Evolutionary conservation across 2,113 vertebrate genomes (phyloP).

Genomic region (Alaudala cheleensis): DNA sequence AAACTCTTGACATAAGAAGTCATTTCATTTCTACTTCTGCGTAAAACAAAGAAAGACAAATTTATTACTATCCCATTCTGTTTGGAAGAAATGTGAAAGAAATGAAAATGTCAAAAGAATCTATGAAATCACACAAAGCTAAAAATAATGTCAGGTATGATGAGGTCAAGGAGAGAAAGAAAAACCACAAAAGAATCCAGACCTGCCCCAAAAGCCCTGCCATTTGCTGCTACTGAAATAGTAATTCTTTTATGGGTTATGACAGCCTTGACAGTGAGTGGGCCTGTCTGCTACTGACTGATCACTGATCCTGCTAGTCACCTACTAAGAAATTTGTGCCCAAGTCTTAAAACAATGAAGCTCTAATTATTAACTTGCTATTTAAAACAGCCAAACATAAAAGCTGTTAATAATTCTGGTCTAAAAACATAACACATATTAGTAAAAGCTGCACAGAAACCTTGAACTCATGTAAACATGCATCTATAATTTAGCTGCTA

Average conservation of each 20-base stretch:
- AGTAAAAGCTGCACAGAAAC: background rate
- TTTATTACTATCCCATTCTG: background rate
- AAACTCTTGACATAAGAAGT: background rate
- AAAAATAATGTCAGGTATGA: background rate
- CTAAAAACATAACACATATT: background rate
- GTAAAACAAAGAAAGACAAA: background rate
- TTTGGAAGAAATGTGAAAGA: background rate
- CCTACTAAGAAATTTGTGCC: background rate
- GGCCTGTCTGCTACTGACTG: background rate
- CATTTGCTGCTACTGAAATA: background rate
- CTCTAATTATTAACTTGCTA: background rate
- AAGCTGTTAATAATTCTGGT: background rate
- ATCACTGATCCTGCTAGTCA: background rate
- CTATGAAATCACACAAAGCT: background rate
- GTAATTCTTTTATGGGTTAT: background rate
- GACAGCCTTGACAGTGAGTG: background rate
- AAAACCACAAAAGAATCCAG: background rate
- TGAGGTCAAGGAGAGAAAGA: background rate
- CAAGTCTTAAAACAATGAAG: background rate
- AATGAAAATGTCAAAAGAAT: background rate
- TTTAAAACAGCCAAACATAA: background rate
- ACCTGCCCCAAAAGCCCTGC: background rate
- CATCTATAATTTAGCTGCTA: background rate
- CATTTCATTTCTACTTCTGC: background rate
- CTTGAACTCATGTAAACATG: rapidly evolving